Base-by-base conservation (phyloP, 2,888 invertebrate species). In the Temnothorax ravouxi region DNA sequence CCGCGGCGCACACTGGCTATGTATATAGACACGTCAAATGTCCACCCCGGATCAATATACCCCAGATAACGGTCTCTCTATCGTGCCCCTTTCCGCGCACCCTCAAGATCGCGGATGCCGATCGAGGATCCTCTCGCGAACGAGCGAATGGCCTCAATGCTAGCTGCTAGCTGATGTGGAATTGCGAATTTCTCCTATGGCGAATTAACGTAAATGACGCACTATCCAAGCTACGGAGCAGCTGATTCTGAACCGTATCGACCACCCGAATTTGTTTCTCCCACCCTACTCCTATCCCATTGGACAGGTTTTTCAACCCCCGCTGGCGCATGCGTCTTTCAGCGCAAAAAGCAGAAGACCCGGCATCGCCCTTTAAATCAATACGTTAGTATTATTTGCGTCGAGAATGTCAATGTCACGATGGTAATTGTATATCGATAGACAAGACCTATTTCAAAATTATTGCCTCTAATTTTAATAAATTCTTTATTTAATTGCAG, bases 311-410 rank as follows among this genome's bases (percentile, higher is more conserved):
- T 62, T 67, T 15, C 11, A 15, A 9, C 44, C 38, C 1, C 0
- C 6, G 13, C 5, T 67, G n/a, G 69, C 88, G 89, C 89, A 85
- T 89, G 89, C 88, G 86, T 88, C 29, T 54, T 6, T 59, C 59
- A 61, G 8, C 50, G 21, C 34, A 25, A 52, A 41, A 67, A 21
- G 41, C 15, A 38, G 6, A 34, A 29, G 8, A 15, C 9, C 4
- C 6, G 29, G 11, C 9, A 18, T 41, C 29, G 15, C 6, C 2
- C 18, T 15, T 34, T 34, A 0, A 34, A 34, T 34, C 6, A 8
- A 41, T 72, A 18, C 41, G 13, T 21, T n/a, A 34, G 4, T 34
- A 34, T 3, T 6, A 15, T 29, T n/a, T 25, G 13, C 18, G 4
- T 29, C 4, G 1, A n/a, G n/a, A 3, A 52, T 76, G 3, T 11